Percentiles rank a stretch among this genome's conserved stretches.
Evolutionary conservation across 2,888 invertebrate genomes (phyloP).

Genomic region (Parnassius smintheus): DNA sequence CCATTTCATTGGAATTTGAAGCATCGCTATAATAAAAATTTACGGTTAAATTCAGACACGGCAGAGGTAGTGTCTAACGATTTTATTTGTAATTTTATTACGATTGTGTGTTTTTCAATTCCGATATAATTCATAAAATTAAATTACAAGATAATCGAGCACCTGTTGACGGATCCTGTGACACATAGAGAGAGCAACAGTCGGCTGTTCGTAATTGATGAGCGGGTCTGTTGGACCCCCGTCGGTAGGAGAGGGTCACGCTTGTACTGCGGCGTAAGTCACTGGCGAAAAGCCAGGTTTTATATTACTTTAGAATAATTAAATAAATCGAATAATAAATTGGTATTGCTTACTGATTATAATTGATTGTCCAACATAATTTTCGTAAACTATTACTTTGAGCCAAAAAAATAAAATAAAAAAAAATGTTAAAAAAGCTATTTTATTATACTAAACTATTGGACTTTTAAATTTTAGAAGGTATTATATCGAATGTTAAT

Average conservation of each 20-base stretch:
- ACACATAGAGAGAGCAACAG: constrained; percentile 34
- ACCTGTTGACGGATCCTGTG: constrained; percentile 59
- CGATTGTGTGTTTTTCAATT: constrained; percentile 8
- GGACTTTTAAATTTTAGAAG: too few relatives aligned
- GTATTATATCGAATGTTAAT: too few relatives aligned
- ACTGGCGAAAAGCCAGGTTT: background rate
- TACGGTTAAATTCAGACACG: constrained; percentile 10
- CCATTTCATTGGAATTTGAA: background rate
- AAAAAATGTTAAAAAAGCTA: too few relatives aligned
- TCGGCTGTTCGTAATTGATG: constrained; percentile 55
- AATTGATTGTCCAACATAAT: too few relatives aligned
- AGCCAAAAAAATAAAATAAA: too few relatives aligned
- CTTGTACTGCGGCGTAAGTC: constrained; percentile 28
- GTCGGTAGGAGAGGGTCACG: constrained; percentile 48
- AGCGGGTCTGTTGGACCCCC: constrained; percentile 55
- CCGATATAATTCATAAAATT: constrained; percentile 17
- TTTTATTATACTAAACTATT: too few relatives aligned
- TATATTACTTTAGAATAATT: background rate
- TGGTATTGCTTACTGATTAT: too few relatives aligned
- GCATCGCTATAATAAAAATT: background rate
- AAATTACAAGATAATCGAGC: constrained; percentile 35
- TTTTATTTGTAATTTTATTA: constrained; percentile 17
- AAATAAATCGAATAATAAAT: too few relatives aligned
- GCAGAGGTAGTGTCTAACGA: constrained; percentile 4
- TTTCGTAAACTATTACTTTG: too few relatives aligned